phyloP scores from a whole-genome alignment of 2,888 invertebrate genomes.

The Andrena haemorrhoa region DNA sequence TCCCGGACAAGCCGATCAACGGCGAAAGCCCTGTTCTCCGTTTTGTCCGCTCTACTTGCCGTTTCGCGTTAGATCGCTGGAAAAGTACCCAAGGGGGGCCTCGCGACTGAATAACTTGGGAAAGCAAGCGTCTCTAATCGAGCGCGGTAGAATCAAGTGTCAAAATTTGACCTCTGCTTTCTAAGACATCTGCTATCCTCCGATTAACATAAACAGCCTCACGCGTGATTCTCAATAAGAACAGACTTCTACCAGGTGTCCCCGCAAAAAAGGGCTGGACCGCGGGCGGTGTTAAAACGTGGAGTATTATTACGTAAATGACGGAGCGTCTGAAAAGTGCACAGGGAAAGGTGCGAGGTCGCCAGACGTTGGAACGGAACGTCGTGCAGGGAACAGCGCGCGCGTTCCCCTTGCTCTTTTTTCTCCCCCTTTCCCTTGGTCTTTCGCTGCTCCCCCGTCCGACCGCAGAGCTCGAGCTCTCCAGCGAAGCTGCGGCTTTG shows the following conservation, averaged over 20 bases:
- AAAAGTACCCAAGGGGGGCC: not conserved
- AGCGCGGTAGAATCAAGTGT: too few species aligned
- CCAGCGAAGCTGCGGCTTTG: conserved; percentile 76
- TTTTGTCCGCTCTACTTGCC: conserved; percentile 26
- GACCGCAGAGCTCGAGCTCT: conserved; percentile 73
- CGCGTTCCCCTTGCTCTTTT: conserved; percentile 61
- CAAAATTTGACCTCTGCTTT: too few species aligned
- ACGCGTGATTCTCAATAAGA: too few species aligned
- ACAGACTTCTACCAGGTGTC: too few species aligned
- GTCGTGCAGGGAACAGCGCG: conserved; percentile 50
- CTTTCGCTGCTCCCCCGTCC: conserved; percentile 36
- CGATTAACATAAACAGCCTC: too few species aligned
- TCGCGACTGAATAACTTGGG: too few species aligned
- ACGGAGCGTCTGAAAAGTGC: not conserved
- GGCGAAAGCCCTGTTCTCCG: conserved; percentile 52
- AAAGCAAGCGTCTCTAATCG: too few species aligned
- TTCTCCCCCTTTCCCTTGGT: conserved; percentile 12
- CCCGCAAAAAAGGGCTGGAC: too few species aligned
- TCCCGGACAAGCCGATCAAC: conserved; percentile 44
- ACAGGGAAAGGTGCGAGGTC: conserved; percentile 47
- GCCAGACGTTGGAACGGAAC: conserved; percentile 23
- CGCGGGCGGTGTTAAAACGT: too few species aligned
- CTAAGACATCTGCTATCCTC: too few species aligned
- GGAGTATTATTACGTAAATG: not conserved
- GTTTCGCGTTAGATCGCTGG: conserved; percentile 6